Percentiles rank a stretch among this genome's conserved stretches.
Conservation (phyloP, 2,113 vertebrate genomes). For the Chaetodon auriga region DNA sequence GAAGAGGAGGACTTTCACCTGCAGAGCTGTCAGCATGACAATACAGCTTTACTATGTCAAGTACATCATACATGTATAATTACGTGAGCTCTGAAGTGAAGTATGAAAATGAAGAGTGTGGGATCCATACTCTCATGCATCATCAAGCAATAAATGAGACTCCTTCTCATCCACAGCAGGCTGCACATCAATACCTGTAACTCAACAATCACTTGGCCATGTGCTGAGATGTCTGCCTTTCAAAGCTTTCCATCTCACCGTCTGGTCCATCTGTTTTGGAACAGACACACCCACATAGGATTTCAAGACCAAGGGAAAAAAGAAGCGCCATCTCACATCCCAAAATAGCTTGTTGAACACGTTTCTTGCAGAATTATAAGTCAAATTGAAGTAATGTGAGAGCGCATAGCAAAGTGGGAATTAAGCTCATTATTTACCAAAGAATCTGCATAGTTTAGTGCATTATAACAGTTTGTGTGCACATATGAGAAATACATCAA, state of each 20-base stretch:
- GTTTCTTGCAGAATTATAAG: background rate
- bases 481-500: background rate
- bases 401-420: background rate
- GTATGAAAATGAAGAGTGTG: background rate
- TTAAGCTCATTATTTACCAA: background rate
- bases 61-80: background rate
- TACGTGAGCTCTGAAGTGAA: background rate
- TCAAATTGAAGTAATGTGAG: background rate
- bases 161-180: background rate
- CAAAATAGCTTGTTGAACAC: background rate
- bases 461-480: background rate
- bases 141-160: background rate
- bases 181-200: background rate
- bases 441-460: background rate
- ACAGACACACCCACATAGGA: conserved; percentile 3
- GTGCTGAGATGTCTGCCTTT: conserved; percentile 19
- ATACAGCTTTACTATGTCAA: conserved; percentile 9
- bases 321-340: background rate
- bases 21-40: conserved; percentile 61
- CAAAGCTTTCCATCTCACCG: conserved; percentile 59
- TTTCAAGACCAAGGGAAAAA: conserved; percentile 2
- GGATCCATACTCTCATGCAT: background rate
- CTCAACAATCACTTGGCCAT: conserved; percentile 35
- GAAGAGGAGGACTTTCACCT: conserved; percentile 72
- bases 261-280: conserved; percentile 45